Base-by-base conservation (phyloP, 2,888 invertebrate species). In the Polydrusus cervinus region DNA sequence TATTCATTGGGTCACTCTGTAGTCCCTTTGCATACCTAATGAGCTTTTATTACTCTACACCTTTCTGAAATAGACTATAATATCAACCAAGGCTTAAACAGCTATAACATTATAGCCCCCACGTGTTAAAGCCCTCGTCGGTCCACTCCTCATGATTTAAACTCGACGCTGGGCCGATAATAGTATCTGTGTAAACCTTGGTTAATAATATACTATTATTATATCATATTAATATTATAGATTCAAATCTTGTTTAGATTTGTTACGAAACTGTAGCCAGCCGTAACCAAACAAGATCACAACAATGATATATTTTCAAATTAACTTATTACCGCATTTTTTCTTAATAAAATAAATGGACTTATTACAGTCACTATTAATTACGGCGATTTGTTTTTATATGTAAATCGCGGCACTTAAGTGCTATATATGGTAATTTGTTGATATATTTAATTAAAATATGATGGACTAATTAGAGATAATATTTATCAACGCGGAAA, bases 401-500 rank as follows among this genome's bases (percentile, higher is more conserved):
- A 57, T 57, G 55, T 57, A 14, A 57, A 57, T 57, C 34, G 1
- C 55, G 30, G 6, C 20, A 34, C 55, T 57, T 57, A 34, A 34
- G 55, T 57, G 55, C 55, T 57, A 57, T 34, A 14, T 57, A 34
- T 57, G 55, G 34, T 57, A 57, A 57, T 57, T 57, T 57, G 55
- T 57, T 57, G 55, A 57, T 57, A 57, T 30, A 25, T 57, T 57
- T 20, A 57, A 57, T 57, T 57, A 57, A 57, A 57, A 34, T 57
- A 14, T 57, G 55, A 57, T 57, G 34, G 14, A 57, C 34, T 57
- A 57, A 57, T 57, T 57, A 57, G 55, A 30, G 55, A 57, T 57
- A 34, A 57, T 57, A 57, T 57, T 57, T 57, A 57, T 57, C 30
- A 57, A 34, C 16, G 34, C 55, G 34, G 43, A 10, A n/a, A 43